phyloP scores from a whole-genome alignment of 37 sponge, comb jelly and placozoan genomes.

The Halisarca cf. caerulea region DNA sequence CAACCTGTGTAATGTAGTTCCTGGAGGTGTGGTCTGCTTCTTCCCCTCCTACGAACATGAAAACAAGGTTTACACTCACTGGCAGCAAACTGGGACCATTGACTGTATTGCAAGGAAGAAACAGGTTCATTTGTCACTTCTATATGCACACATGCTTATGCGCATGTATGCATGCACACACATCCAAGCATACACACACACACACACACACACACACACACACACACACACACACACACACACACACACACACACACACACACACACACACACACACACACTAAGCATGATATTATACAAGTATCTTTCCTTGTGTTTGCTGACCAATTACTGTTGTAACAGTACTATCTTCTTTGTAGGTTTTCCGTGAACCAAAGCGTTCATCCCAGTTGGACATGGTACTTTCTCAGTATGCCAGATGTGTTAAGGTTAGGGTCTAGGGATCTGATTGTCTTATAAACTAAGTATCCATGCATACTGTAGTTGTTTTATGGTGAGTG shows the following conservation, averaged over 20 bases:
- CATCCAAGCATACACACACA: too few species aligned
- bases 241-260: too few species aligned
- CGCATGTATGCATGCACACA: too few species aligned
- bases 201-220: too few species aligned
- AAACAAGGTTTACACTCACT: conserved; percentile 56
- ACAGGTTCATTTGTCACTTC: conserved; percentile 53
- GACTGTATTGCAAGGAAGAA: conserved; percentile 81
- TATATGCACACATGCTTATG: too few species aligned
- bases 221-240: too few species aligned
- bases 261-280: too few species aligned
- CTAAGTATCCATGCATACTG: too few species aligned
- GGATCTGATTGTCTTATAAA: too few species aligned
- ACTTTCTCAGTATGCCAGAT: conserved; percentile 68
- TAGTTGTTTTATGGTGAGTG: too few species aligned
- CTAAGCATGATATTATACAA: too few species aligned
- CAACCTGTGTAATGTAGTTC: conserved; percentile 78
- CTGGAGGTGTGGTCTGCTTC: conserved; percentile 97
- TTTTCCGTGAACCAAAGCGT: conserved; percentile 80
- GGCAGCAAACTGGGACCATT: conserved; percentile 70
- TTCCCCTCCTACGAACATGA: conserved; percentile 97
- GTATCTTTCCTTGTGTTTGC: not conserved
- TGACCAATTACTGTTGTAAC: not conserved
- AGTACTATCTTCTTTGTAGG: conserved; percentile 15
- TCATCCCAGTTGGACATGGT: conserved; percentile 72
- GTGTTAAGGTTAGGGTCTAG: conserved; percentile 63